These are phyloP conservation scores for Antheraea yamamai DNA, from an alignment of 2,888 invertebrate genomes.

Conservation along the genomic window DNA sequence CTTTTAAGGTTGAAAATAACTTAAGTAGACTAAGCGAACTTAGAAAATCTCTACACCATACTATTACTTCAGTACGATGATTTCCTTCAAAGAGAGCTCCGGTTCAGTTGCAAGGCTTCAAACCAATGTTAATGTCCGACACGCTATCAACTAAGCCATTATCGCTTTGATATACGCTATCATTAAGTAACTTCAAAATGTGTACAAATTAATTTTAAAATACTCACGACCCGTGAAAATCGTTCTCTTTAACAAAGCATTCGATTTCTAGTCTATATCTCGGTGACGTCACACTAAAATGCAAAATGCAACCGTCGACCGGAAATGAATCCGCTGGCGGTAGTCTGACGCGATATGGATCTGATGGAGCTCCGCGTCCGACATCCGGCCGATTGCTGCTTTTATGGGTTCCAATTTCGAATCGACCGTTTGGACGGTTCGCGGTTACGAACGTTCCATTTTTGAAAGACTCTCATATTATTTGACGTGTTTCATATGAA, in stretches of 20 bases:
- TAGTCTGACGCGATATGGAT: conserved; percentile 75
- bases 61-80: no score
- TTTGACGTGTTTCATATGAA: background rate
- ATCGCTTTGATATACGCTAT: no score
- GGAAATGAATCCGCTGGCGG: conserved; percentile 78
- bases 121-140: no score
- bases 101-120: no score
- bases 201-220: background rate
- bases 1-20: no score
- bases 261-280: background rate
- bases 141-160: no score
- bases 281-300: conserved; percentile 18
- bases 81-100: no score
- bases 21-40: no score
- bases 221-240: background rate
- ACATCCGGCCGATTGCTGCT: conserved; percentile 75
- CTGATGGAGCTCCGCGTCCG: conserved; percentile 73
- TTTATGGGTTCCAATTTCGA: conserved; percentile 77
- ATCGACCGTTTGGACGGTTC: conserved; percentile 43
- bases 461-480: conserved; percentile 28
- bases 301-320: conserved; percentile 49
- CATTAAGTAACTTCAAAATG: background rate
- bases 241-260: background rate
- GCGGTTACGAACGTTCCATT: conserved; percentile 37
- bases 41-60: no score